Evolutionary conservation across 2,113 vertebrate species (phyloP), one percentile per base, ranked within the genome.

Genomic region (Odontophorus gujanensis): DNA sequence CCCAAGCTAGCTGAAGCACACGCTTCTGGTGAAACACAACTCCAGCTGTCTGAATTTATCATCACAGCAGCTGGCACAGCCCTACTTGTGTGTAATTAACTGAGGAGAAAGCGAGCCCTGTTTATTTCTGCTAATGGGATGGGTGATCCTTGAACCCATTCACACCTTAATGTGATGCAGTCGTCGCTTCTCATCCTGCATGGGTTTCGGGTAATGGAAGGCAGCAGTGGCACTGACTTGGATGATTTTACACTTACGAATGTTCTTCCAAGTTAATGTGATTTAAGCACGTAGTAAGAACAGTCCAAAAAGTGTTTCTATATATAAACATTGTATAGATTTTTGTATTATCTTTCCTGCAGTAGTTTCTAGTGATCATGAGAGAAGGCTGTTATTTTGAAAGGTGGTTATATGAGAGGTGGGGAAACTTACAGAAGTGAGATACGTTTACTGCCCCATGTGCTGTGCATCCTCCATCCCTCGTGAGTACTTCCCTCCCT

Each of bases 111-210:
- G 50, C 30, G 18, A 69, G 43, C 16, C 47, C 22, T 17, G 0
- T 58, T 76, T 19, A 53, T 58, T 68, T 43, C 68, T 87, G 63
- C 26, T 72, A 28, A n/a, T 53, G 30, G 36, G 2, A 59, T 0
- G 26, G 48, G 17, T 6, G 66, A 77, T 74, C 50, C 69, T 53
- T 7, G 19, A 48, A 53, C 72, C 62, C 28, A 19, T 43, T 57
- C 15, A 1, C 57, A 47, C 2, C 58, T 36, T 42, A 20, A 36
- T 30, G 47, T 53, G 18, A 4, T 7, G 25, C 53, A 7, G 0
- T 1, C 21, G 43, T 40, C 0, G 0, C 59, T 68, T 18, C 12
- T 2, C 5, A 13, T 47, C 2, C 0, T 9, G 36, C 57, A 40
- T 24, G 8, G 40, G 43, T 45, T 83, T 57, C 67, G 16, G 62